phyloP scores from a whole-genome alignment of 2,113 vertebrate species.

The Lichenostomus cassidix region DNA sequence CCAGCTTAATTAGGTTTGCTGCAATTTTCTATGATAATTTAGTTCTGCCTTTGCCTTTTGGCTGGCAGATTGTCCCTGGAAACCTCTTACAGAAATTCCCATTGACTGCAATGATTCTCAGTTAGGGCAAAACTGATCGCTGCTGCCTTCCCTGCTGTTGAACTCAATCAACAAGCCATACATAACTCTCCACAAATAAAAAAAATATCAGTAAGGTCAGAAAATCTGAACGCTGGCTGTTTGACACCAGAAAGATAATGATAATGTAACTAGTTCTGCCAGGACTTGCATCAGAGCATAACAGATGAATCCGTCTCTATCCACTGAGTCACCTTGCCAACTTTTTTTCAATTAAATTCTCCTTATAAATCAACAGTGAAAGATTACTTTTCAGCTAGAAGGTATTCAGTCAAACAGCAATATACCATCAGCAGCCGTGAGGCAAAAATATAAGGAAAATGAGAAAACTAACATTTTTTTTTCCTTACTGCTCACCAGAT shows the following conservation, averaged over 20 bases:
- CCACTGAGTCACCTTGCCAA: constrained; percentile 41
- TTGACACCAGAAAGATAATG: constrained; percentile 54
- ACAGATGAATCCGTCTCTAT: constrained; percentile 40
- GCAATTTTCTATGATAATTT: constrained; percentile 62
- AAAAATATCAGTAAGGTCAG: constrained; percentile 10
- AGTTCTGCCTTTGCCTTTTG: constrained; percentile 62
- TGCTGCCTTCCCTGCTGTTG: constrained; percentile 52
- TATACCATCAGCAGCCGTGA: background rate
- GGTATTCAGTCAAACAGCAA: constrained; percentile 24
- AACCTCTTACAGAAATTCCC: constrained; percentile 57
- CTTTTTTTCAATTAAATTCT: constrained; percentile 30
- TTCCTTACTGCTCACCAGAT: background rate
- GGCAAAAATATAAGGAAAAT: background rate
- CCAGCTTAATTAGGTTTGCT: constrained; percentile 58
- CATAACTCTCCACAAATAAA: constrained; percentile 15
- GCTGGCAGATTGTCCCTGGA: constrained; percentile 50
- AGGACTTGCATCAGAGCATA: constrained; percentile 31
- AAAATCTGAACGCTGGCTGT: constrained; percentile 47
- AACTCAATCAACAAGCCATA: constrained; percentile 56
- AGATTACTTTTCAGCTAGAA: constrained; percentile 40
- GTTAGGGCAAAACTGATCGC: constrained; percentile 49
- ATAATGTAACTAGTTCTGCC: constrained; percentile 35
- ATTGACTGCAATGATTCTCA: constrained; percentile 40
- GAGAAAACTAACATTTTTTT: background rate
- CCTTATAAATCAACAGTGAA: constrained; percentile 54